Conservation (phyloP, 2,113 vertebrate species). For the Alligator mississippiensis region DNA sequence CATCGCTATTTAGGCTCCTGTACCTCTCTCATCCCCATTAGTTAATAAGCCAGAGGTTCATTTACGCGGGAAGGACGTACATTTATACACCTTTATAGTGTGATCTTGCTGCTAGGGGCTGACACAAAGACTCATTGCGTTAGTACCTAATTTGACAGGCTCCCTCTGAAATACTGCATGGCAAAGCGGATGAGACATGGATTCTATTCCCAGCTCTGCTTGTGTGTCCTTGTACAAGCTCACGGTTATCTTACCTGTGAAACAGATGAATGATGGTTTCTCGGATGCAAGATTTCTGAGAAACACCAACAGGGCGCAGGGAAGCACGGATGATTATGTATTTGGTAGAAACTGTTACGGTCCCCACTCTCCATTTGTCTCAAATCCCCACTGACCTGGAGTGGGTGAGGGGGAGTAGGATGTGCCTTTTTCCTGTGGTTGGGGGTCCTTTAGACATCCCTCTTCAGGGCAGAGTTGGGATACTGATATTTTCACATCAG, state of each 20-base stretch:
- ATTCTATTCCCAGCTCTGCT: neutral
- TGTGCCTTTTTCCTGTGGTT: neutral
- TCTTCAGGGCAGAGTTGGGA: fast-evolving
- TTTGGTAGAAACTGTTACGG: too few relatives aligned
- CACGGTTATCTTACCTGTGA: too few relatives aligned
- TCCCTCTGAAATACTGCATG: fast-evolving
- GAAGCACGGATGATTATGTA: too few relatives aligned
- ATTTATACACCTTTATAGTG: too few relatives aligned
- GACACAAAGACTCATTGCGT: fast-evolving
- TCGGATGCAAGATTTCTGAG: too few relatives aligned
- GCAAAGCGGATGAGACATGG: neutral
- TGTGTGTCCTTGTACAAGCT: fast-evolving
- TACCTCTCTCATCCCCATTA: too few relatives aligned
- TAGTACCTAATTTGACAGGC: fast-evolving
- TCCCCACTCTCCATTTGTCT: too few relatives aligned
- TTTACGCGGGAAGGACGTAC: neutral
- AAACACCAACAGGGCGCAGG: too few relatives aligned
- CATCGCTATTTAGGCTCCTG: fast-evolving
- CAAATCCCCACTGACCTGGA: neutral
- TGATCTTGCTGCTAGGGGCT: neutral
- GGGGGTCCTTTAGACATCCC: fast-evolving
- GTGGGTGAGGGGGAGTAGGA: fast-evolving
- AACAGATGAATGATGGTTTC: too few relatives aligned
- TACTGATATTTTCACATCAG: too few relatives aligned
- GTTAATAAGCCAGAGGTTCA: fast-evolving